A percentile compares a stretch with the other conserved stretches of the same genome.
Evolutionary conservation across 2,113 vertebrate genomes (phyloP).

Genomic region (Passer montanus): DNA sequence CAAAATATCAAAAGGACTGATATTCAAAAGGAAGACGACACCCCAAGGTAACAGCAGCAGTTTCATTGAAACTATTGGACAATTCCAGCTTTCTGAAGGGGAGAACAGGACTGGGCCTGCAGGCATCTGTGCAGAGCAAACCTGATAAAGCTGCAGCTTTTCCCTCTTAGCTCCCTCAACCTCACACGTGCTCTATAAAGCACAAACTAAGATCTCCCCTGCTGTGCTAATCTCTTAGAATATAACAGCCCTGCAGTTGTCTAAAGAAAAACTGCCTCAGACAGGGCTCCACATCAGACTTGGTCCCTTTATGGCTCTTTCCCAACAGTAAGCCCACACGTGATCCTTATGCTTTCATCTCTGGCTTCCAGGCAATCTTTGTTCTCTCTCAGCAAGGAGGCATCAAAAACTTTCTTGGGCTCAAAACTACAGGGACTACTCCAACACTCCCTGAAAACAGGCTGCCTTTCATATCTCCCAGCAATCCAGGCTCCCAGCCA

Average conservation of each 20-base stretch:
- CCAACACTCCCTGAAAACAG: not conserved
- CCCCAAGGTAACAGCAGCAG: not conserved
- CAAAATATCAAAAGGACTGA: not conserved
- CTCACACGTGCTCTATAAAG: not conserved
- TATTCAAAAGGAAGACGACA: not conserved
- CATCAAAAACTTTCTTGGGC: not conserved
- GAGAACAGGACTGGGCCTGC: not conserved
- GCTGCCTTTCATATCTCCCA: not conserved
- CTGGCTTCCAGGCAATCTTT: conserved; percentile 21
- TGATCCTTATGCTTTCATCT: not conserved
- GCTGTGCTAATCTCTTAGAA: not conserved
- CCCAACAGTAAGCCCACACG: not conserved
- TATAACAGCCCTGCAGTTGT: not conserved
- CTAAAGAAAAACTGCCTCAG: conserved; percentile 16
- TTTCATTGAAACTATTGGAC: not conserved
- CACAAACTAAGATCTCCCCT: not conserved
- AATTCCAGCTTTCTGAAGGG: not conserved
- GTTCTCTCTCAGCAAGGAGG: conserved; percentile 20
- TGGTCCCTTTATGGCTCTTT: not conserved
- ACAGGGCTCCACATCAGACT: not conserved
- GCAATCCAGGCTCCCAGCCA: not conserved
- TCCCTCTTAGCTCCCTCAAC: not conserved
- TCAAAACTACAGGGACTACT: not conserved
- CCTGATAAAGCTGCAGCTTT: not conserved
- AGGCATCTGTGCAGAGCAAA: not conserved